Base-by-base conservation (phyloP, 2,888 invertebrate genomes). In the Callyntrura guangdongensis region DNA sequence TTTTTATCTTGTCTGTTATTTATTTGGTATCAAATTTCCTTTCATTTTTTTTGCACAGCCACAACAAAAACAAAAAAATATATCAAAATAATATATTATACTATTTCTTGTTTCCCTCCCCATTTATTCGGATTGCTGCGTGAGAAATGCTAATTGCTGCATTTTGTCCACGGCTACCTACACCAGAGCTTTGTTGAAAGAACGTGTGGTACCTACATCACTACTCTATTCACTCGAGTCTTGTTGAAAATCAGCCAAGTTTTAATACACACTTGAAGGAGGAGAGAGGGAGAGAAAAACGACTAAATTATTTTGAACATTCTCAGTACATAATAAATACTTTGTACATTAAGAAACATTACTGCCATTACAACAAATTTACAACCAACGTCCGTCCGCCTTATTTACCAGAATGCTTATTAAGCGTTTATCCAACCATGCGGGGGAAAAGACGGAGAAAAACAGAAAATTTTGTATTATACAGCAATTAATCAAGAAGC, bases 61-160 rank as follows among this genome's bases (percentile, higher is more conserved):
- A n/a, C n/a, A 69, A 69, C 2, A 12, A 9, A 72, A 69, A 47
- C 72, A 61, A 61, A 1, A 20, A n/a, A 20, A 36, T 36, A 36
- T 36, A 36, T 36, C 25, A 56, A 27, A 56, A 11, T n/a, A 6
- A 36, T 27, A n/a, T 64, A 64, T 17, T 9, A 9, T 4, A 17
- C 6, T 5, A 69, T 11, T 36, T 1, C 27, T 4, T 36, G 36
- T 74, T 45, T 12, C 72, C 17, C 8, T 74, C 56, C 27, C 47
- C 6, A 36, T 2, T 36, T 36, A 36, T 36, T 36, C 6, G 36
- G 36, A 4, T 36, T 36, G 36, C 36, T 47, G 8, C 84, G 84
- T 84, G 84, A 84, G 84, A 84, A 84, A 84, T 67, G 11, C 36
- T 84, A 84, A 84, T 84, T 84, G 84, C 27, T 84, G 22, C 64